These are phyloP conservation scores for Ceratotherium simum DNA, from an alignment of 2,113 vertebrate species.

Conservation along the genomic window DNA sequence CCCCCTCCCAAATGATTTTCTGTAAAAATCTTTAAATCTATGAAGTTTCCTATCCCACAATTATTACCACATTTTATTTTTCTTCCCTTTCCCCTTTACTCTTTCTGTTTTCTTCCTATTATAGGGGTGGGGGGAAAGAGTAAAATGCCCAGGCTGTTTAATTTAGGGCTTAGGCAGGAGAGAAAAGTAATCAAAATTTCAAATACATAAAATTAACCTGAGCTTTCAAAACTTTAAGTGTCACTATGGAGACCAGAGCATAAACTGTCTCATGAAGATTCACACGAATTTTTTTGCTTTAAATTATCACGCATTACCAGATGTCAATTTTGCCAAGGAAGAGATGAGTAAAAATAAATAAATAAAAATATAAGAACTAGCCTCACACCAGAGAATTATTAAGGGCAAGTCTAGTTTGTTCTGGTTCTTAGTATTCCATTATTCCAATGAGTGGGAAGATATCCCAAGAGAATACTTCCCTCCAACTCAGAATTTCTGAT, in stretches of 20 bases:
- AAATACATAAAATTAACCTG: constrained; percentile 72
- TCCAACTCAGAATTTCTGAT: constrained; percentile 21
- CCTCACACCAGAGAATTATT: constrained; percentile 27
- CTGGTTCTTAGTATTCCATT: constrained; percentile 25
- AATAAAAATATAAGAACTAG: not conserved
- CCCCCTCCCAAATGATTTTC: not conserved
- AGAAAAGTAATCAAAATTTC: constrained; percentile 65
- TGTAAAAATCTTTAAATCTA: constrained; percentile 33
- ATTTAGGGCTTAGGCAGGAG: not conserved
- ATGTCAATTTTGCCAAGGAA: constrained; percentile 45
- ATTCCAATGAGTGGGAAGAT: constrained; percentile 38
- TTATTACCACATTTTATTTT: not conserved
- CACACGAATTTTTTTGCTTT: constrained; percentile 25
- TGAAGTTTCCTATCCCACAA: not conserved
- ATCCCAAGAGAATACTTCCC: not conserved
- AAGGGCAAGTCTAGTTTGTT: constrained; percentile 20
- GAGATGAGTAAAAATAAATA: not conserved
- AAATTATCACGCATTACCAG: constrained; percentile 61
- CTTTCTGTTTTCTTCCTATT: constrained; percentile 12
- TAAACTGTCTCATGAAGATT: constrained; percentile 67
- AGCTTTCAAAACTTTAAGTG: constrained; percentile 61
- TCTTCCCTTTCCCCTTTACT: not conserved
- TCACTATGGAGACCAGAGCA: constrained; percentile 69
- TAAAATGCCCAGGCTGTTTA: constrained; percentile 15
- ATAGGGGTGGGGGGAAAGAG: not conserved